Base-by-base conservation (phyloP, 2,797 vertebrate genomes). In the Zenarchopterus dispar region DNA sequence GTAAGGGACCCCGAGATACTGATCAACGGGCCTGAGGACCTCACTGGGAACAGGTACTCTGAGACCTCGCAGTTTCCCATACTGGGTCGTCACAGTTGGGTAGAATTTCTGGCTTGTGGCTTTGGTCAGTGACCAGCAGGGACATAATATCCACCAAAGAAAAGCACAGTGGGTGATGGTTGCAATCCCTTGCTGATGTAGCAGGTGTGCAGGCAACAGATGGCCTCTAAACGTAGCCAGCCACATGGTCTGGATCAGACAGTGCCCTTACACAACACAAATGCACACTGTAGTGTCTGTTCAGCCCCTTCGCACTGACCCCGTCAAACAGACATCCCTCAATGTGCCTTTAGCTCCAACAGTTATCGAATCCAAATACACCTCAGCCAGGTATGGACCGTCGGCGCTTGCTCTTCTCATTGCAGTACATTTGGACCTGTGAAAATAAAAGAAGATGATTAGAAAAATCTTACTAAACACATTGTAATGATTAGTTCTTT, bases 1-100 rank as follows among this genome's bases (percentile, higher is more conserved):
- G 11, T 95, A 97, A 0, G 96, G 95, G 19, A 97, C 94, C 48
- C 96, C 96, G 70, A 97, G 77, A 46, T 95, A 97, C 75, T 96
- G 95, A 53, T 96, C 93, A 9, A 94, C 92, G 0, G 93, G 93
- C 63, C 92, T 73, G 80, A 94, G 91, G 54, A 93, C 91, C 81
- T 97, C 95, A 21, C 95, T 96, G 78, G 95, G 95, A 60, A 97
- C 94, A 1, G 95, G 93, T 0, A 95, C 93, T 59, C 94, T 88
- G 60, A 96, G 92, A 42, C 96, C 96, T 2, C 96, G 92, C 55
- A 97, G 90, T 46, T 93, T 94, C 49, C 96, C 96, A 47, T 95
- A 96, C 84, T 96, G 94, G 6, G 95, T 97, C 82, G 93, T 94
- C 73, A 96, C 96, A 51, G 95, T 95, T 0, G 96, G 96, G 82